Evolutionary conservation across 2,888 invertebrate species (phyloP).

Genomic region (Thereva unica): DNA sequence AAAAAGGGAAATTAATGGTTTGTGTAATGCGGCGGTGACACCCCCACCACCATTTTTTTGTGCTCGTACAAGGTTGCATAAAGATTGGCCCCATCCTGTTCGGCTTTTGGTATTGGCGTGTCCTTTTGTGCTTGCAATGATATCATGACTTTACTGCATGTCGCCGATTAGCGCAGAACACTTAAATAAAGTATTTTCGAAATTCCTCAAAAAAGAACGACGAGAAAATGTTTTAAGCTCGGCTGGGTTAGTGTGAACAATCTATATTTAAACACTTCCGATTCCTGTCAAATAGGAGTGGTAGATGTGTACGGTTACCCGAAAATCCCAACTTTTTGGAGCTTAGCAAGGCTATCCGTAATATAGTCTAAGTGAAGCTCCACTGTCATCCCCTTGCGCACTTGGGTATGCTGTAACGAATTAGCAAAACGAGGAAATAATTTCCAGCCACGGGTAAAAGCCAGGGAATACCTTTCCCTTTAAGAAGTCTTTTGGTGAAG

Average conservation of each 20-base stretch:
- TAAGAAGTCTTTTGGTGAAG: slow-evolving; percentile 34
- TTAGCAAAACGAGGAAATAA: slow-evolving; percentile 38
- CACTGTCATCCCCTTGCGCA: not conserved
- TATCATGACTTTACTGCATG: too few relatives aligned
- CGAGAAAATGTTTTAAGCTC: too few relatives aligned
- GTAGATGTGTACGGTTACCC: not conserved
- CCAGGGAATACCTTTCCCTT: slow-evolving; percentile 30
- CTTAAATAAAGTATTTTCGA: not conserved
- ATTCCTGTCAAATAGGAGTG: slow-evolving; percentile 27
- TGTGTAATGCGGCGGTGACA: too few relatives aligned
- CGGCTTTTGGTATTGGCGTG: not conserved
- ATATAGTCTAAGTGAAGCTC: slow-evolving; percentile 17
- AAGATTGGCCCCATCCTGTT: too few relatives aligned
- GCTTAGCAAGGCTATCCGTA: not conserved
- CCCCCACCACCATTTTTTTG: too few relatives aligned
- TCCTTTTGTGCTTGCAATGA: not conserved
- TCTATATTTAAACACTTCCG: slow-evolving; percentile 25
- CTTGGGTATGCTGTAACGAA: slow-evolving; percentile 30
- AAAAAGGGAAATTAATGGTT: too few relatives aligned
- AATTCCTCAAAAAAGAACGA: not conserved
- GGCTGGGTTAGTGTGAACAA: not conserved
- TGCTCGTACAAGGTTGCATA: too few relatives aligned
- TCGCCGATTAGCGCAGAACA: not conserved
- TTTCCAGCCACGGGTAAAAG: slow-evolving; percentile 34
- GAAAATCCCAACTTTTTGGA: slow-evolving; percentile 21